Base-by-base conservation (phyloP, 1,140 invertebrate species). In the Micrasema longulum region DNA sequence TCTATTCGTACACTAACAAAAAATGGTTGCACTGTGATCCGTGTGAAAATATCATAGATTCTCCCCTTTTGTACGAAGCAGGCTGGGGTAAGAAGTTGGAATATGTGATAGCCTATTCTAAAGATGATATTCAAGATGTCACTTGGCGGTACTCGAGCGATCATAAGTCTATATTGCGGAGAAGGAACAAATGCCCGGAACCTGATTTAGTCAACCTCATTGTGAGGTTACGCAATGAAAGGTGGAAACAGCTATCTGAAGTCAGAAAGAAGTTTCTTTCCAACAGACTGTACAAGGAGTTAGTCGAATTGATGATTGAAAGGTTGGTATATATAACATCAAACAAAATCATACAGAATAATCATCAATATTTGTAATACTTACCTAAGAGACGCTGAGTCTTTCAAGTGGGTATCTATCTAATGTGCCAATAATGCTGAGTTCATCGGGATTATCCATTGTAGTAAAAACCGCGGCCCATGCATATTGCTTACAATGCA, bases 21-120 rank as follows among this genome's bases (percentile, higher is more conserved):
- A 87, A 90, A 68, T 99, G 98, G 98, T 76, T 99, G 11, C 98
- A 99, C 82, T 91, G 91, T 78, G 98, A 99, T 86, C 91, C 97
- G 0, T 99, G 97, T 80, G 98, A 99, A 83, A 95, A 93, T 78
- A 85, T 88, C 0, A 88, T 94, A 73, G 95, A 99, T 84, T 89
- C 89, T 16, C 97, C 97, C 0, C 83, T 99, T 0, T 87, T 98
- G 78, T 99, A 99, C 84, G 94, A 97, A 82, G 86, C 86, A 74
- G 97, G 97, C 0, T 97, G 95, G 95, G 89, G 87, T 36, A 98
- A 98, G 80, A 89, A 92, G 76, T 82, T 99, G 5, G 87, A 87
- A 0, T 99, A 99, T 81, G 85, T 99, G 2, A 88, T 99, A 64
- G 97, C 94, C 0, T 93, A 92, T 79, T 96, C 95, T 0, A 86